Conservation (phyloP, 1,140 invertebrate species). For the Aphelinus certus region DNA sequence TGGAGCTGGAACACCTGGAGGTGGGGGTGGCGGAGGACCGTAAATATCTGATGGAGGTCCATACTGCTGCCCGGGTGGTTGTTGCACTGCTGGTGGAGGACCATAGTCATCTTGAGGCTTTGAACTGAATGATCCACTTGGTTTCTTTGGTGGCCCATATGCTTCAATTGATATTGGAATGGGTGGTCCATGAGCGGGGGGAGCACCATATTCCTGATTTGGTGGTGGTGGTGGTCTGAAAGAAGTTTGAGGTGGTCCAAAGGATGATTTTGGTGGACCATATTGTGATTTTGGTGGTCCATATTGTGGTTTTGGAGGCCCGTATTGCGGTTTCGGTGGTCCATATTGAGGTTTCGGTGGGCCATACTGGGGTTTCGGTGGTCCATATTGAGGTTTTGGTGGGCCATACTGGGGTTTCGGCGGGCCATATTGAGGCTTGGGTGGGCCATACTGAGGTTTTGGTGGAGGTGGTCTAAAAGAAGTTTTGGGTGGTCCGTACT, state of each 20-base stretch:
- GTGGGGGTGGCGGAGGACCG: slow-evolving; percentile 68
- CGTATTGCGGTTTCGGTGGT: slow-evolving; percentile 51
- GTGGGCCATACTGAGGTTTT: slow-evolving; percentile 43
- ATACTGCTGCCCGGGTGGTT: slow-evolving; percentile 52
- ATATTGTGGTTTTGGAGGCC: slow-evolving; percentile 61
- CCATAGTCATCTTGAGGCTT: slow-evolving; percentile 62
- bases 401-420: slow-evolving; percentile 55
- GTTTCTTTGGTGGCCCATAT: slow-evolving; percentile 59
- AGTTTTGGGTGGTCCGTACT: slow-evolving; percentile 61
- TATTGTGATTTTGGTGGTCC: slow-evolving; percentile 61
- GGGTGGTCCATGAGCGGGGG: slow-evolving; percentile 61
- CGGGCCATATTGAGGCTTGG: slow-evolving; percentile 40
- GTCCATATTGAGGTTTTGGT: slow-evolving; percentile 58
- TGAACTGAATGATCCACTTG: slow-evolving; percentile 64
- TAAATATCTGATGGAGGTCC: slow-evolving; percentile 64
- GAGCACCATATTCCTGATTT: slow-evolving; percentile 50
- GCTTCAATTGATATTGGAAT: slow-evolving; percentile 57
- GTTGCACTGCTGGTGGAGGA: slow-evolving; percentile 56
- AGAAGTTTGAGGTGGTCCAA: slow-evolving; percentile 60
- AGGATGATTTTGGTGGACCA: slow-evolving; percentile 45
- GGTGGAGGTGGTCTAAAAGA: slow-evolving; percentile 60
- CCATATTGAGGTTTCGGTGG: slow-evolving; percentile 58
- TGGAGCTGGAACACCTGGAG: slow-evolving; percentile 75
- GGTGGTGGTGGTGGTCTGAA: slow-evolving; percentile 50
- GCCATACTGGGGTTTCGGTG: slow-evolving; percentile 60